A percentile compares a stretch with the other conserved stretches of the same genome.
phyloP scores from a whole-genome alignment of 2,113 vertebrate genomes.

The Opisthocomus hoazin region DNA sequence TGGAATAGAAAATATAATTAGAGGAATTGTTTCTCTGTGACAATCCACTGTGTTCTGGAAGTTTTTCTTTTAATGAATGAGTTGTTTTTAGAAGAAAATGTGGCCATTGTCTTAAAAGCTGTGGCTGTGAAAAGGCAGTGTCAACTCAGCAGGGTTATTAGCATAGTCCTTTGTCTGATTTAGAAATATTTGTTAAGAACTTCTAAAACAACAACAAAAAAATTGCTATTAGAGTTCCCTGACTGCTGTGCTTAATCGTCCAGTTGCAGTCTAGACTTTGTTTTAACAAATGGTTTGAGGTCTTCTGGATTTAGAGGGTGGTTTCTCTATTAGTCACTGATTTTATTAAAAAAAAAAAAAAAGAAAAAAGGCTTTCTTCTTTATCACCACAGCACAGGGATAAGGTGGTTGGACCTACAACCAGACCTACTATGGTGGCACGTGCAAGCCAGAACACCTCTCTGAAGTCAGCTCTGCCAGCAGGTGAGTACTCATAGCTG shows the following conservation, averaged over 20 bases:
- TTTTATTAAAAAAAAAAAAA: neutral
- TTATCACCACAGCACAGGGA: neutral
- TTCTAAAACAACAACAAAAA: neutral
- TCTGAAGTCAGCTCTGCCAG: neutral
- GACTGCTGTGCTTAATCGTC: neutral
- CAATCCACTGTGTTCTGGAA: neutral
- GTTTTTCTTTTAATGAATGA: neutral
- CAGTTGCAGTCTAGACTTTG: neutral
- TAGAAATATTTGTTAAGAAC: neutral
- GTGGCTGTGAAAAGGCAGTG: neutral
- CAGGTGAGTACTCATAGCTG: rapidly evolving
- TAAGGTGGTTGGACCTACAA: neutral
- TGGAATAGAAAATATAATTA: neutral
- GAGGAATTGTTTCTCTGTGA: neutral
- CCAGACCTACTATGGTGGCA: neutral
- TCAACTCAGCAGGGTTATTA: neutral
- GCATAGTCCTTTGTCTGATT: neutral
- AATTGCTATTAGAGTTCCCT: neutral
- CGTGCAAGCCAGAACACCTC: neutral
- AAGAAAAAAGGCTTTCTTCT: neutral
- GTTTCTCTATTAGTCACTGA: neutral
- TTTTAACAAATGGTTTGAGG: neutral
- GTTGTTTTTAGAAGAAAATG: neutral
- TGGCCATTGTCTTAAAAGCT: neutral
- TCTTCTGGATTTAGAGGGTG: neutral